Percentiles rank a stretch among this genome's conserved stretches.
These are phyloP conservation scores for Motacilla alba DNA, from an alignment of 2,113 vertebrate species.

Conservation along the genomic window DNA sequence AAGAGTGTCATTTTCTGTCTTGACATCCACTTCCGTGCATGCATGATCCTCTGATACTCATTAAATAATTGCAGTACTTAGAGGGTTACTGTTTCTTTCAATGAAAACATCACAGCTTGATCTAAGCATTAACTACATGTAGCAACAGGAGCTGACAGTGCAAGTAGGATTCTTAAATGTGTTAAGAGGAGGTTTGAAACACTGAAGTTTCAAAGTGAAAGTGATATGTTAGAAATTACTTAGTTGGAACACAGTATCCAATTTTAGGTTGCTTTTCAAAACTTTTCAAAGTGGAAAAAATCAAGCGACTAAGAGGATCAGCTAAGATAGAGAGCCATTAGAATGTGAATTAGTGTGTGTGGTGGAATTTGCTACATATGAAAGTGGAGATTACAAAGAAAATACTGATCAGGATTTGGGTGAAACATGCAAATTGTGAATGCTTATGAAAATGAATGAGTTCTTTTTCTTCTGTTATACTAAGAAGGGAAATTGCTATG, in stretches of 20 bases:
- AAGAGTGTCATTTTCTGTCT: background rate
- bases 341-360: background rate
- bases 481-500: background rate
- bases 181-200: background rate
- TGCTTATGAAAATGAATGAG: background rate
- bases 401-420: background rate
- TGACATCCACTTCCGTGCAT: background rate
- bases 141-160: background rate
- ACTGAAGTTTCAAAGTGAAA: background rate
- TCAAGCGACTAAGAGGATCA: background rate
- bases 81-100: background rate
- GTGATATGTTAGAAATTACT: background rate
- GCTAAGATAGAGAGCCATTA: background rate
- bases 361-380: background rate
- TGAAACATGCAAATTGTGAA: background rate
- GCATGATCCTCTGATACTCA: background rate
- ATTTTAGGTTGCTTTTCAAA: background rate
- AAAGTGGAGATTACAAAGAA: background rate
- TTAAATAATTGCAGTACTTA: background rate
- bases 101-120: constrained; percentile 4
- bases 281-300: background rate
- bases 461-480: background rate
- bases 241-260: background rate
- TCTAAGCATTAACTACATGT: background rate
- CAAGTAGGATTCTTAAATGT: background rate